These are phyloP conservation scores for Mionectes olivaceus DNA, from an alignment of 2,797 vertebrate species.

Conservation along the genomic window DNA sequence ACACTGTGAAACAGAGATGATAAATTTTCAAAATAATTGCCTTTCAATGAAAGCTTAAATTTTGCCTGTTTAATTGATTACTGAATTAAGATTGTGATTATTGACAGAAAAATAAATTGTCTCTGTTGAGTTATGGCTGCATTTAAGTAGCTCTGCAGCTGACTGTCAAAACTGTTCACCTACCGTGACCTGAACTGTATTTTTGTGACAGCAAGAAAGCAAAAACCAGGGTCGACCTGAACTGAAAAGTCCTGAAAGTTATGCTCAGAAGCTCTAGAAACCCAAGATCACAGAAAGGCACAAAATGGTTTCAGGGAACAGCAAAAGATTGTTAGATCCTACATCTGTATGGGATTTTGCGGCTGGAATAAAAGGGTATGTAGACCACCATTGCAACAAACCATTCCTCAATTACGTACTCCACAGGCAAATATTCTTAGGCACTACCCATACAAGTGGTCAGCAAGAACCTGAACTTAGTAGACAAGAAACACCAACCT, in stretches of 20 bases:
- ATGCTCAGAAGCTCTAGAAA: background rate
- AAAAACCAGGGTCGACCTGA: background rate
- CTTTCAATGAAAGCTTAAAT: background rate
- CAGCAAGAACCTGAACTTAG: background rate
- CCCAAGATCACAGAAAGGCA: background rate
- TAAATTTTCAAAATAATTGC: background rate
- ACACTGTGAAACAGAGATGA: background rate
- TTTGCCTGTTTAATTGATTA: background rate
- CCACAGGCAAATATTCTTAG: background rate
- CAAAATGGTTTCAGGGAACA: background rate
- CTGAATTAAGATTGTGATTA: background rate
- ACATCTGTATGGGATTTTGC: background rate
- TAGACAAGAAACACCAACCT: background rate
- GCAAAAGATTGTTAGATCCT: background rate
- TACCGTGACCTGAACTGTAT: background rate
- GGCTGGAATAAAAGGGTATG: background rate
- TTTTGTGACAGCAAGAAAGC: background rate
- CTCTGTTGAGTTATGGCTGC: background rate
- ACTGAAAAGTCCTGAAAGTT: background rate
- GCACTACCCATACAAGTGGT: background rate
- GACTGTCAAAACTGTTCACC: background rate
- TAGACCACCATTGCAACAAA: background rate
- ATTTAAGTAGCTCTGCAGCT: background rate
- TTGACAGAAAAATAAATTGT: background rate
- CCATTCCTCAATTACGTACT: background rate